These are phyloP conservation scores for Parus major DNA, from an alignment of 2,113 vertebrate species.

Conservation along the genomic window DNA sequence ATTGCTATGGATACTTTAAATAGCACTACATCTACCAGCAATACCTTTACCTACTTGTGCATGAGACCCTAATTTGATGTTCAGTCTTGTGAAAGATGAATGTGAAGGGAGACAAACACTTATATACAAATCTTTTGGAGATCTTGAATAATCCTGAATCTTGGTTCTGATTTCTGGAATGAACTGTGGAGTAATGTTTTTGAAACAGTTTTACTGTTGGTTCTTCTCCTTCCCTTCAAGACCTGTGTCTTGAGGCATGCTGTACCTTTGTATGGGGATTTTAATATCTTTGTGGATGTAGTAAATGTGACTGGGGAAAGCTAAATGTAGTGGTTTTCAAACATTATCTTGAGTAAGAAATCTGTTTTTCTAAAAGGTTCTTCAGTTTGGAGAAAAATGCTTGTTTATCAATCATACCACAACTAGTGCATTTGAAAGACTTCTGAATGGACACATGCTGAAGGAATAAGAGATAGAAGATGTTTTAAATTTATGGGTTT, in stretches of 20 bases:
- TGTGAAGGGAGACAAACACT: neutral
- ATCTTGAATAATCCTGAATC: neutral
- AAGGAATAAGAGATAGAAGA: neutral
- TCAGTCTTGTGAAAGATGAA: neutral
- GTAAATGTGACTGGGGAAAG: neutral
- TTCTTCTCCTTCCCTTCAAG: neutral
- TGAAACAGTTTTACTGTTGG: neutral
- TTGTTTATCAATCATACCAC: neutral
- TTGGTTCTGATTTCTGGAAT: neutral
- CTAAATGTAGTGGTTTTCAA: neutral
- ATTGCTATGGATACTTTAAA: neutral
- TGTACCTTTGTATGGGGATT: neutral
- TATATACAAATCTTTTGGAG: neutral
- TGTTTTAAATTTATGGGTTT: neutral
- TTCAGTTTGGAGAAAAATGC: neutral
- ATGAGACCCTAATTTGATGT: neutral
- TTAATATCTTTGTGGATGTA: neutral
- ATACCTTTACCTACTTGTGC: neutral
- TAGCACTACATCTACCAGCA: neutral
- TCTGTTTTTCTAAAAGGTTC: neutral
- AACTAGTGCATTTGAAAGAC: neutral
- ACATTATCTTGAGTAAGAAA: neutral
- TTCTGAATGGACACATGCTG: neutral
- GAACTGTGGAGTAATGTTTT: neutral
- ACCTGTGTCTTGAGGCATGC: neutral